Evolutionary conservation across 2,888 invertebrate genomes (phyloP).

Genomic region (Ptychoptera albimana): DNA sequence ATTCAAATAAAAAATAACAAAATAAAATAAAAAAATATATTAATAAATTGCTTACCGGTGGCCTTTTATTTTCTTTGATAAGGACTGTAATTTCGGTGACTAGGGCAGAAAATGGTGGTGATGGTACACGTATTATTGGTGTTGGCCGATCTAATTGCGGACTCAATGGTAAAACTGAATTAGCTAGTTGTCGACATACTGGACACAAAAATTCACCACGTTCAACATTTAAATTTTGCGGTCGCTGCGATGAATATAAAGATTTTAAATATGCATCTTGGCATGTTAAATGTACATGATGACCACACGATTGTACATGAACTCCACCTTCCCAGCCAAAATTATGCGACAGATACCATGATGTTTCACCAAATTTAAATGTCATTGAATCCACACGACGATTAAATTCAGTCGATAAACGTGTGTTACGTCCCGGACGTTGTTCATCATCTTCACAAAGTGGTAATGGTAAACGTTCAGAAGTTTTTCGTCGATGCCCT

Average conservation of each 20-base stretch:
- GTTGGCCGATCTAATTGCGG: constrained; percentile 51
- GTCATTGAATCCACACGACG: constrained; percentile 60
- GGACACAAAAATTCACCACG: constrained; percentile 90
- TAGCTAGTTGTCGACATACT: constrained; percentile 80
- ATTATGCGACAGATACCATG: constrained; percentile 64
- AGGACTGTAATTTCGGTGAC: constrained; percentile 37
- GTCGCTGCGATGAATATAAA: constrained; percentile 59
- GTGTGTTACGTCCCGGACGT: constrained; percentile 39
- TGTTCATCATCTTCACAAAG: constrained; percentile 48
- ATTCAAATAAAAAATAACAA: constrained; percentile 6
- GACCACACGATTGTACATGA: constrained; percentile 90
- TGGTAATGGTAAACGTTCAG: constrained; percentile 34
- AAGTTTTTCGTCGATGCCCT: constrained; percentile 47
- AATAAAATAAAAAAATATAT: constrained; percentile 3
- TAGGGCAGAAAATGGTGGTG: constrained; percentile 26
- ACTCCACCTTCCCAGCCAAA: constrained; percentile 85
- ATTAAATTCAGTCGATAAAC: constrained; percentile 59
- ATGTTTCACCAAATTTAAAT: constrained; percentile 61
- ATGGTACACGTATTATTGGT: constrained; percentile 43
- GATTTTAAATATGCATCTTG: constrained; percentile 81
- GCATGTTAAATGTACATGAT: constrained; percentile 91
- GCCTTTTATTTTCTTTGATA: constrained; percentile 48
- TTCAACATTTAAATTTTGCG: constrained; percentile 54
- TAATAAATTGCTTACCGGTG: constrained; percentile 36
- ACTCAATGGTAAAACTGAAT: constrained; percentile 74